These are phyloP conservation scores for Hermetia illucens DNA, from an alignment of 1,140 invertebrate species.

Conservation along the genomic window DNA sequence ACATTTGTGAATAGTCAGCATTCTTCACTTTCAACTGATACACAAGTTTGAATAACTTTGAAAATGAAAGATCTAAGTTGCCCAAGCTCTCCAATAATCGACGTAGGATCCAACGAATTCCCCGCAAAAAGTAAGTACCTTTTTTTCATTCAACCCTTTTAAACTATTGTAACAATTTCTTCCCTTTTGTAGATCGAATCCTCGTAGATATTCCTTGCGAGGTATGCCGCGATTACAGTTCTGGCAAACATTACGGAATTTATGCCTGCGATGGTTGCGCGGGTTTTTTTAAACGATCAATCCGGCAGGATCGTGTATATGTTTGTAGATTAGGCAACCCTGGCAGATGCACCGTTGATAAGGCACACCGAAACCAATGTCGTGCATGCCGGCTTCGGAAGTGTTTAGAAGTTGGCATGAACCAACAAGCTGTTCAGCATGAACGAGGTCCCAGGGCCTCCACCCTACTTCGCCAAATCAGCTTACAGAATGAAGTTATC, in stretches of 20 bases:
- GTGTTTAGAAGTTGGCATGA: slow-evolving; percentile 93
- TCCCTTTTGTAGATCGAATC: slow-evolving; percentile 87
- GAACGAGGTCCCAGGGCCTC: slow-evolving; percentile 93
- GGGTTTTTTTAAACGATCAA: slow-evolving; percentile 91
- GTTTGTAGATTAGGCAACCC: slow-evolving; percentile 85
- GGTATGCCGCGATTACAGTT: slow-evolving; percentile 94
- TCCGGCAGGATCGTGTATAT: slow-evolving; percentile 86
- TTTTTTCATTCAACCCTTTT: too few relatives aligned
- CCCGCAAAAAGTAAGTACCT: too few relatives aligned
- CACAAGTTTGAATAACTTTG: too few relatives aligned
- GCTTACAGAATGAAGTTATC: slow-evolving; percentile 45
- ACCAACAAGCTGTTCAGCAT: slow-evolving; percentile 97
- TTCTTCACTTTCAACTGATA: too few relatives aligned
- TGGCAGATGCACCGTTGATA: slow-evolving; percentile 83
- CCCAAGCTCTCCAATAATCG: too few relatives aligned
- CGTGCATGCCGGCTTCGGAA: slow-evolving; percentile 87
- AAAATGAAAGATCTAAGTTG: too few relatives aligned
- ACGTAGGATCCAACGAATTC: too few relatives aligned
- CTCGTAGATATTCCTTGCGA: slow-evolving; percentile 95
- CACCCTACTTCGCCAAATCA: slow-evolving; percentile 77
- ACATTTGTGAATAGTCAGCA: too few relatives aligned
- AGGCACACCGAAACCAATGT: slow-evolving; percentile 94
- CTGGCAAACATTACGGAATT: slow-evolving; percentile 98
- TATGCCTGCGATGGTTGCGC: slow-evolving; percentile 96
- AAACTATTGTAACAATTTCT: too few relatives aligned